Percentiles rank a stretch among this genome's conserved stretches.
These are phyloP conservation scores for Aphidius ervi DNA, from an alignment of 1,140 invertebrate species.

Conservation along the genomic window DNA sequence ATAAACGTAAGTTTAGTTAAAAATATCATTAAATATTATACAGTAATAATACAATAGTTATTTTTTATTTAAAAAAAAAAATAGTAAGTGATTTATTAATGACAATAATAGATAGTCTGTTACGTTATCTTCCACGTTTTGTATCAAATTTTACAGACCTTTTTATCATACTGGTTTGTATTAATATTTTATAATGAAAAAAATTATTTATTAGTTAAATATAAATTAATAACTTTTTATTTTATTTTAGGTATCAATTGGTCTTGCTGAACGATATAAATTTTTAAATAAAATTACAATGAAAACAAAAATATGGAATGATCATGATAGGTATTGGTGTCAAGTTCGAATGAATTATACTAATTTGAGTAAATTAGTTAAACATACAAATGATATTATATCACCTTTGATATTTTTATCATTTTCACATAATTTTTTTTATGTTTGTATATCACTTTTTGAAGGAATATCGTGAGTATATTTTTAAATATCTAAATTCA, in stretches of 20 bases:
- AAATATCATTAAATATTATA: too few species aligned
- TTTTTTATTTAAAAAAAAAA: too few species aligned
- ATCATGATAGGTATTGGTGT: slow-evolving; percentile 49
- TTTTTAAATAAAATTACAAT: slow-evolving; percentile 37
- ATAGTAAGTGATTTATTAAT: too few species aligned
- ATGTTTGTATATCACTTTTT: slow-evolving; percentile 68
- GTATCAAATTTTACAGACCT: slow-evolving; percentile 66
- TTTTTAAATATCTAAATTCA: too few species aligned
- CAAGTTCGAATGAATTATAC: slow-evolving; percentile 59
- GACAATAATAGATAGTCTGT: slow-evolving; percentile 35
- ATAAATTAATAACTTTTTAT: too few species aligned
- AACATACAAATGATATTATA: slow-evolving; percentile 55
- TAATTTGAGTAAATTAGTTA: slow-evolving; percentile 55
- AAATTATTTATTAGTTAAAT: too few species aligned
- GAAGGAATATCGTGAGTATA: slow-evolving; percentile 64
- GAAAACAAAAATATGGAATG: slow-evolving; percentile 15
- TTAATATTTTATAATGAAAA: too few species aligned
- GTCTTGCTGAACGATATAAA: slow-evolving; percentile 46
- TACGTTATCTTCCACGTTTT: slow-evolving; percentile 61
- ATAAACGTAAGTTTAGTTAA: too few species aligned
- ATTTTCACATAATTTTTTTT: slow-evolving; percentile 68
- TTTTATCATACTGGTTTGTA: slow-evolving; percentile 60
- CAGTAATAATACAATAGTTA: too few species aligned
- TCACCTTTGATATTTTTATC: slow-evolving; percentile 62
- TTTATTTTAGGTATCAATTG: slow-evolving; percentile 34